Base-by-base conservation (phyloP, 2,888 invertebrate genomes). In the Mechanitis mazaeus region DNA sequence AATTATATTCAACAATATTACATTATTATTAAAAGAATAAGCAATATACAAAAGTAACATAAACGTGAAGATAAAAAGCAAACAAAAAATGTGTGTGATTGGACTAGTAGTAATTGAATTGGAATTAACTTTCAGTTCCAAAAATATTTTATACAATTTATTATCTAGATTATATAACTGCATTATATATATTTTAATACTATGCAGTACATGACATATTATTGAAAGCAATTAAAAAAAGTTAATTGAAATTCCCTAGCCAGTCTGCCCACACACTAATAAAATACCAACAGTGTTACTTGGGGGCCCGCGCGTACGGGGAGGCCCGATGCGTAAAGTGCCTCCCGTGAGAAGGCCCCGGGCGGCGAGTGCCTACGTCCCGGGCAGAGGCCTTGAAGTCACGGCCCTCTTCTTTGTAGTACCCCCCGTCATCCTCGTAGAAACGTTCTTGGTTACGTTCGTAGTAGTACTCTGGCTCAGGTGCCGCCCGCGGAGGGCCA, bases 391-490 rank as follows among this genome's bases (percentile, higher is more conserved):
- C 56, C 78, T 88, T 87, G 81, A 79, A 88, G 33, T 87, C 87
- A 67, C 84, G 77, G 1, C 61, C 50, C 42, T 70, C 71, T 42
- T 71, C 70, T 73, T 86, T 84, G 76, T 84, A 85, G 69, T 80
- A 80, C 9, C 74, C 69, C 9, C 74, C 69, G 28, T 86, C 88
- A 11, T 88, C 88, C 42, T 87, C 86, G 73, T 87, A 87, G 80
- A 81, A 87, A 47, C 85, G 83, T 6, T 88, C 87, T 55, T 79
- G 79, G 35, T 85, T 78, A 53, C 85, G 92, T 77, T 85, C 92
- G 83, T 95, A 95, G 76, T 93, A 94, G 76, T 93, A 94, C 72
- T 95, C 95, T 90, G 67, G 92, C 86, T 74, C 95, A 78, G 67
- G 95, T 92, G 72, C 94, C 87, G 82, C 94, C 92, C 75, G 91